phyloP scores from a whole-genome alignment of 2,113 vertebrate species.

The Indicator maculatus region DNA sequence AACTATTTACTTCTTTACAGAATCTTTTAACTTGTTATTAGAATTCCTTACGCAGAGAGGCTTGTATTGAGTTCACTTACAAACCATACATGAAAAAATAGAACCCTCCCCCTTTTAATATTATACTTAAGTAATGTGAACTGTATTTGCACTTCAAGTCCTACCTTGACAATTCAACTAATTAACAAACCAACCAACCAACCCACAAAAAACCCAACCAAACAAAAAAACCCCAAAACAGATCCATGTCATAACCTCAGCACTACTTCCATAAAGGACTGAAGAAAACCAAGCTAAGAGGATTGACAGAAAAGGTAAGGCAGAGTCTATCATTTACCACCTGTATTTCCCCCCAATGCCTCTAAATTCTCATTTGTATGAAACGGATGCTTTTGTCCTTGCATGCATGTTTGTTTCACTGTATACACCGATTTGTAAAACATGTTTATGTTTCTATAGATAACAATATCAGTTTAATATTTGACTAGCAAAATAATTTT shows the following conservation, averaged over 20 bases:
- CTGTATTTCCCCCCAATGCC: neutral
- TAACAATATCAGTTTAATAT: neutral
- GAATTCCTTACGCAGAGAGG: neutral
- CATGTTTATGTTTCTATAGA: neutral
- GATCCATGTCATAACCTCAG: neutral
- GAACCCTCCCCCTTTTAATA: neutral
- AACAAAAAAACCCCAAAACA: neutral
- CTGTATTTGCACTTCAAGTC: neutral
- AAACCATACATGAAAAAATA: neutral
- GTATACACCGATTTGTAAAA: neutral
- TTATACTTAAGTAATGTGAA: neutral
- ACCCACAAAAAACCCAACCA: too few species aligned
- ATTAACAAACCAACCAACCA: neutral
- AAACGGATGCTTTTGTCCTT: neutral
- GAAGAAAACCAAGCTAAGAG: neutral
- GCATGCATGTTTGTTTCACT: fast-evolving
- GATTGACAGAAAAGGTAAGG: neutral
- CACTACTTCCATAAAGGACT: neutral
- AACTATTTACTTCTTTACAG: neutral
- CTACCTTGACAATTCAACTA: neutral
- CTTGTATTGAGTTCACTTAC: neutral
- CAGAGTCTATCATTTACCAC: neutral
- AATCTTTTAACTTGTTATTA: neutral
- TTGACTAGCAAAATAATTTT: neutral
- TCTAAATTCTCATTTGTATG: neutral